Evolutionary conservation across 2,113 vertebrate genomes (phyloP).

Genomic region (Accipiter cooperii): DNA sequence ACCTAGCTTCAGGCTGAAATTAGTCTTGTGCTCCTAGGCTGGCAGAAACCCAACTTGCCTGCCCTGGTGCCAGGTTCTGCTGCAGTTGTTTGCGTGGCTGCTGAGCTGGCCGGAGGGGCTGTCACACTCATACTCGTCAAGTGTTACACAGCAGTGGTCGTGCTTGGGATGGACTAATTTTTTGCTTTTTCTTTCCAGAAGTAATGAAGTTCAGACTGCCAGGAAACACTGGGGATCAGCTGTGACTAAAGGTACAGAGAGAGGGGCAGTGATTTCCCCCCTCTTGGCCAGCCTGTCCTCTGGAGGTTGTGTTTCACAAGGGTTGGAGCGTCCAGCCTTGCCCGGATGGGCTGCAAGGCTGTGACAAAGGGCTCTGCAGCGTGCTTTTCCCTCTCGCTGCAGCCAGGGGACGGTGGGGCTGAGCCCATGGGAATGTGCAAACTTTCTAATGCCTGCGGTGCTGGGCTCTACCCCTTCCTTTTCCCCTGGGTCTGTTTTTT

Average conservation of each 20-base stretch:
- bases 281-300: background rate
- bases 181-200: slow-evolving; percentile 30
- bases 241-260: slow-evolving; percentile 35
- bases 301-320: background rate
- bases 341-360: background rate
- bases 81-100: fast-evolving
- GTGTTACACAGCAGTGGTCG: background rate
- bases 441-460: background rate
- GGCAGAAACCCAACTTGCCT: background rate
- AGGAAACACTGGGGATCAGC: slow-evolving; percentile 4
- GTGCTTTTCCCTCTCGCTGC: background rate
- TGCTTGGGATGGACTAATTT: background rate
- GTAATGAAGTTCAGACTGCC: background rate
- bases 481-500: background rate
- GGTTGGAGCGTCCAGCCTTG: background rate
- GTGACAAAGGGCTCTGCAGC: background rate
- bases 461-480: background rate
- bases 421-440: background rate
- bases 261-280: background rate
- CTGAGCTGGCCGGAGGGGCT: background rate
- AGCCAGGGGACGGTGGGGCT: background rate
- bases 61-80: background rate
- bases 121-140: background rate
- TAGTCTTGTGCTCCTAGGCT: background rate
- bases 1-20: background rate